phyloP scores from a whole-genome alignment of 2,888 invertebrate genomes.

The Euphydryas editha region DNA sequence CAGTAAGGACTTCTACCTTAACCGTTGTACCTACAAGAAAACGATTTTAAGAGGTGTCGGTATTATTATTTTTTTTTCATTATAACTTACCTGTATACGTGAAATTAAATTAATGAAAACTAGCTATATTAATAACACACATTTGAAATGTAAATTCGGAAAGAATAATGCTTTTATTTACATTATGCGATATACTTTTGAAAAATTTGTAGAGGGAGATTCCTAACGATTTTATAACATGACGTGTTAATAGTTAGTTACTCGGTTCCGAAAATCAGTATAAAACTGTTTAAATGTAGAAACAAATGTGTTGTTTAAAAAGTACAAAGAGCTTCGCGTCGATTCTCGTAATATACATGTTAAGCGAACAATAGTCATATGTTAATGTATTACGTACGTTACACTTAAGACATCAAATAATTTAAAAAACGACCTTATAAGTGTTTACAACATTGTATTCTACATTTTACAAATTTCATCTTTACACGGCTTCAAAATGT shows the following conservation, averaged over 20 bases:
- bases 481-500: slow-evolving; percentile 18
- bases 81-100: background rate
- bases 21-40: background rate
- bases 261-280: background rate
- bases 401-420: slow-evolving; percentile 1
- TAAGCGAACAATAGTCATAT: background rate
- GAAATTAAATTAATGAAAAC: background rate
- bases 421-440: slow-evolving; percentile 8
- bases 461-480: slow-evolving; percentile 17
- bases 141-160: no score
- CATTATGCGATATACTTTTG: no score
- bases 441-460: background rate
- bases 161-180: no score
- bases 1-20: background rate
- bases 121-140: no score
- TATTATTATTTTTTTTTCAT: background rate
- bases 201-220: no score
- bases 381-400: slow-evolving; percentile 10
- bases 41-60: background rate
- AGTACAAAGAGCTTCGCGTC: background rate
- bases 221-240: no score
- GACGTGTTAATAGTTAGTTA: no score
- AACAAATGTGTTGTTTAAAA: background rate
- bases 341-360: background rate
- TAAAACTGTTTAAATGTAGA: background rate